Evolutionary conservation across 1,140 invertebrate genomes (phyloP).

Genomic region (Drosophila nebulosa): DNA sequence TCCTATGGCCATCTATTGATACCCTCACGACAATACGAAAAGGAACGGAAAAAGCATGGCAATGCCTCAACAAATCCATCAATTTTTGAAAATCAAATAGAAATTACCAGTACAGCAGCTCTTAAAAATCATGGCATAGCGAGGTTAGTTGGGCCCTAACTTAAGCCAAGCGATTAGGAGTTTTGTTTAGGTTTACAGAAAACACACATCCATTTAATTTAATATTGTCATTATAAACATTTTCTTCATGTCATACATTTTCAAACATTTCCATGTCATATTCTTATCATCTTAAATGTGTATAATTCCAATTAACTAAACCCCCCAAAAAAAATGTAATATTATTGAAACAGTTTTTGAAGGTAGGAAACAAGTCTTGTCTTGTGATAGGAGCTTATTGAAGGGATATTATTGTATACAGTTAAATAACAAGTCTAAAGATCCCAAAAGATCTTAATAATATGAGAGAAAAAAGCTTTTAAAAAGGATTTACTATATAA

Average conservation of each 20-base stretch:
- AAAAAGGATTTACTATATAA: background rate
- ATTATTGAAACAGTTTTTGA: too few species aligned
- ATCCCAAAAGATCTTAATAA: background rate
- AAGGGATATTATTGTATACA: too few species aligned
- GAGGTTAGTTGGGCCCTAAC: constrained; percentile 55
- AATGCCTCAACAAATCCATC: constrained; percentile 54
- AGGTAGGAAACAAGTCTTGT: too few species aligned
- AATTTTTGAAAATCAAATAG: constrained; percentile 73
- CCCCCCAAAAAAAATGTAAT: constrained; percentile 27
- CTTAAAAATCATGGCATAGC: constrained; percentile 80
- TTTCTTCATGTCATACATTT: constrained; percentile 24
- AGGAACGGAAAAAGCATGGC: constrained; percentile 74
- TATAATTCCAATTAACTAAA: constrained; percentile 33
- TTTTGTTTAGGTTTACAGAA: background rate
- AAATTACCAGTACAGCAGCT: constrained; percentile 75
- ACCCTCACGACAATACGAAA: constrained; percentile 86
- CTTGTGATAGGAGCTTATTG: too few species aligned
- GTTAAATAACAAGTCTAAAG: too few species aligned
- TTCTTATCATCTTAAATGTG: background rate
- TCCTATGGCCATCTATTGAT: constrained; percentile 93
- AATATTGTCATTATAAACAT: background rate
- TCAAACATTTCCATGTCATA: constrained; percentile 23
- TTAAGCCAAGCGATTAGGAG: background rate
- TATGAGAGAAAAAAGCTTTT: background rate
- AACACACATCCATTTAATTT: constrained; percentile 7